Evolutionary conservation across 2,888 invertebrate genomes (phyloP), one percentile per base, ranked within the genome.

Genomic region (Archaeoteleia sp.): DNA sequence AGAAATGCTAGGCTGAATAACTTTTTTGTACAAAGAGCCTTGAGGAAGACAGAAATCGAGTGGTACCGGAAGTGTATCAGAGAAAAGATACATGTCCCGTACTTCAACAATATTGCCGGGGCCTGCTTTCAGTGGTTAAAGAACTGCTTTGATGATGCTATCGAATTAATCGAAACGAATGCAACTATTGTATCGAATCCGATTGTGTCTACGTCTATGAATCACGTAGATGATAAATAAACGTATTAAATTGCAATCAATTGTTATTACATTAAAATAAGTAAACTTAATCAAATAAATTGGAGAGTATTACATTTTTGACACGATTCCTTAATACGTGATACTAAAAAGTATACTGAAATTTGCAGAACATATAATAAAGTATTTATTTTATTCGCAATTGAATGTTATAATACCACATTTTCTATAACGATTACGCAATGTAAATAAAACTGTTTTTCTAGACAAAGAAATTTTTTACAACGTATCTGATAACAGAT

Each of bases 201-300:
- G 10, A 25, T 43, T 43, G 10, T 43, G 15, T 13, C 20, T 8
- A 8, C 6, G 15, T 34, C 43, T 14, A 43, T 43, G 12, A 13
- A 54, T 54, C 43, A 54, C 43, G 43, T 43, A 45, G 35, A 43
- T 12, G 43, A 45, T 20, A 17, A 20, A 20, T 34, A 37, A 43
- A 54, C 43, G 43, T 54, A 35, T 6, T 23, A 27, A 1, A 7
- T 12, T 8, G 2, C 12, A 9, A 15, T 37, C 25, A 54, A 27
- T 27, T 14, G 42, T 14, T 8, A 17, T 51, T n/a, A 23, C 40
- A 32, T 53, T 53, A 54, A 42, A 54, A 42, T 42, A 54, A 42
- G 27, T 23, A 27, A 39, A 30, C 40, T 15, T 14, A 39, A n/a
- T 53, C 23, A 51, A 51, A 29, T 37, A n/a, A n/a, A n/a, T n/a